Conservation (phyloP, 2,888 invertebrate genomes). For the Bedellia somnulentella region DNA sequence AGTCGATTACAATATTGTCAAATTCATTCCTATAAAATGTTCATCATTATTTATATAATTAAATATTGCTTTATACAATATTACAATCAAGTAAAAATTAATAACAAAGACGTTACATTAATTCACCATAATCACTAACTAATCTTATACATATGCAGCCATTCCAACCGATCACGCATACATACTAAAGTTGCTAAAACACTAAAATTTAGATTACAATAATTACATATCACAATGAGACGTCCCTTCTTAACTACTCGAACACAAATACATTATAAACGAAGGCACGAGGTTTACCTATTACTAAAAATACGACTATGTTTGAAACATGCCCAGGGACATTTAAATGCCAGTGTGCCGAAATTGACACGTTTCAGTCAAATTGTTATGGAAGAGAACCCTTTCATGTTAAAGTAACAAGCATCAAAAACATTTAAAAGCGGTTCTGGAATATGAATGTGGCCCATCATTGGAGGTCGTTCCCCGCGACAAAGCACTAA, state of each 20-base stretch:
- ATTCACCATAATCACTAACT: slow-evolving; percentile 35
- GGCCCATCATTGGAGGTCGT: slow-evolving; percentile 39
- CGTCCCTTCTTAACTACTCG: slow-evolving; percentile 49
- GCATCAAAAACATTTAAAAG: slow-evolving; percentile 40
- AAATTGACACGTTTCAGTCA: slow-evolving; percentile 37
- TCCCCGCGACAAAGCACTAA: slow-evolving; percentile 40
- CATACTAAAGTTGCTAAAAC: slow-evolving; percentile 50
- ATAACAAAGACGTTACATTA: slow-evolving; percentile 34
- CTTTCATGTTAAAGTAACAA: slow-evolving; percentile 24
- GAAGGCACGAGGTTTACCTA: slow-evolving; percentile 59
- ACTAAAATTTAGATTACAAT: slow-evolving; percentile 58
- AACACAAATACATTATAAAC: slow-evolving; percentile 47
- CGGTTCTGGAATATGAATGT: slow-evolving; percentile 47
- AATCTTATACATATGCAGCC: slow-evolving; percentile 31
- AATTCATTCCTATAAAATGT: slow-evolving; percentile 24
- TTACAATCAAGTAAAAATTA: slow-evolving; percentile 47
- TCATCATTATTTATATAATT: slow-evolving; percentile 45
- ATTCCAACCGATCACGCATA: slow-evolving; percentile 42
- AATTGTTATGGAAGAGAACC: slow-evolving; percentile 32
- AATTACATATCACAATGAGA: slow-evolving; percentile 62
- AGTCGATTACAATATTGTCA: slow-evolving; percentile 27
- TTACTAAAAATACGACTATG: slow-evolving; percentile 34
- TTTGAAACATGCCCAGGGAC: slow-evolving; percentile 42
- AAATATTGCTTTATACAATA: slow-evolving; percentile 57
- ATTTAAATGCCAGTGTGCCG: slow-evolving; percentile 44